phyloP scores from a whole-genome alignment of 2,113 vertebrate genomes.

The Capreolus pygargus region DNA sequence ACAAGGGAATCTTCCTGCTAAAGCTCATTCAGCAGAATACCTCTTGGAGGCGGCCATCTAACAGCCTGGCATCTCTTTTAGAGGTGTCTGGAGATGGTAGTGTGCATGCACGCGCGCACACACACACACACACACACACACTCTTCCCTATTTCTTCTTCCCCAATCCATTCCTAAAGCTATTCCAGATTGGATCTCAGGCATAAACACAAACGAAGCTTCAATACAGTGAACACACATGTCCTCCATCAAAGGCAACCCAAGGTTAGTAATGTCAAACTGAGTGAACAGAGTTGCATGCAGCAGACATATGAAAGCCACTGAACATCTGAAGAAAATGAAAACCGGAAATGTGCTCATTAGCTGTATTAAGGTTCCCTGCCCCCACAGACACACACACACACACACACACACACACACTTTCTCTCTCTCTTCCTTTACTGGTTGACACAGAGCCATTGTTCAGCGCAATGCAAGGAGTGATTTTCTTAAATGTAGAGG shows the following conservation, averaged over 20 bases:
- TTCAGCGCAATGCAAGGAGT: neutral
- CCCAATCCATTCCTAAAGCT: neutral
- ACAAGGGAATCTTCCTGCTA: conserved; percentile 65
- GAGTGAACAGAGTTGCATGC: neutral
- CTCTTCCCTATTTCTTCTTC: accelerated
- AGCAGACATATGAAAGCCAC: conserved; percentile 59
- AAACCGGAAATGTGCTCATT: conserved; percentile 58
- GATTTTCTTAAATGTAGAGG: neutral
- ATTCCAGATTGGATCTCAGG: conserved; percentile 39
- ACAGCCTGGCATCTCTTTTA: conserved; percentile 77
- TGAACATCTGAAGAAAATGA: conserved; percentile 58
- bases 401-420: neutral
- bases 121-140: neutral
- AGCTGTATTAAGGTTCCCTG: neutral
- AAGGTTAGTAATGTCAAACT: conserved; percentile 35
- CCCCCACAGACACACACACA: neutral
- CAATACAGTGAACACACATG: conserved; percentile 31
- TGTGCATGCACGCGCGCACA: accelerated
- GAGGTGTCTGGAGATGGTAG: conserved; percentile 49
- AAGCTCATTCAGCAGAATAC: conserved; percentile 63
- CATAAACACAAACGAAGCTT: conserved; percentile 28
- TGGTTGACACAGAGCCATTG: neutral
- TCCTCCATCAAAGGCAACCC: conserved; percentile 59
- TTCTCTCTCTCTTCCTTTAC: neutral
- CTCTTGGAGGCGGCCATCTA: conserved; percentile 58